These are phyloP conservation scores for Chloroceryle amazona DNA, from an alignment of 2,797 vertebrate genomes.

Conservation along the genomic window DNA sequence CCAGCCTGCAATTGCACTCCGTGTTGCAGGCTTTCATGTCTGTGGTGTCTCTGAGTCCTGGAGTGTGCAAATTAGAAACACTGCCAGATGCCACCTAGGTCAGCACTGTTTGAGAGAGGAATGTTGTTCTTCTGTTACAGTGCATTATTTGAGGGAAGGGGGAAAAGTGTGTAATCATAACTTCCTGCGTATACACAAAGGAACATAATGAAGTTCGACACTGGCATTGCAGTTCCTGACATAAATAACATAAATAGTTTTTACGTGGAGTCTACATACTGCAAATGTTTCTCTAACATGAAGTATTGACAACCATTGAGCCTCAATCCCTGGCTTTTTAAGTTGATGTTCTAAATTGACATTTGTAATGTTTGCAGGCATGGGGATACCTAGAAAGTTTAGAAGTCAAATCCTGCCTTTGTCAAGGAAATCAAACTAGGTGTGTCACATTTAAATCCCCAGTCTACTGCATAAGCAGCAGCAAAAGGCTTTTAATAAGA, in stretches of 20 bases:
- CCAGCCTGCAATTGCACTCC: fast-evolving
- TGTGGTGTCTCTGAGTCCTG: not conserved
- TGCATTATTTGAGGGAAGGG: not conserved
- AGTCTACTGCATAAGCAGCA: not conserved
- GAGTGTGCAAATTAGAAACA: not conserved
- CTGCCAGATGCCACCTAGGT: not conserved
- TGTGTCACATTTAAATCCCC: not conserved
- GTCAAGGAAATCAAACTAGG: not conserved
- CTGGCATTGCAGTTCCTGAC: not conserved
- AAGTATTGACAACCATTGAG: not conserved
- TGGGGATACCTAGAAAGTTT: not conserved
- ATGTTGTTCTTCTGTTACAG: not conserved
- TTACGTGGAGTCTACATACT: not conserved
- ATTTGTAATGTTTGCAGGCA: not conserved
- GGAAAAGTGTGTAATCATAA: not conserved
- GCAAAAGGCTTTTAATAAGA: not conserved
- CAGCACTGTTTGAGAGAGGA: fast-evolving
- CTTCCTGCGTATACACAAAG: not conserved
- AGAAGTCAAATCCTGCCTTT: not conserved
- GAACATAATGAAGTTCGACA: not conserved
- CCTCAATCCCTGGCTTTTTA: not conserved
- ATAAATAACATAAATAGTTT: not conserved
- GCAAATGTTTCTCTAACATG: not conserved
- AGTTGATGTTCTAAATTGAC: not conserved
- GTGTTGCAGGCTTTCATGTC: not conserved